Evolutionary conservation across 2,113 vertebrate species (phyloP).

Genomic region (Pseudorasbora parva): DNA sequence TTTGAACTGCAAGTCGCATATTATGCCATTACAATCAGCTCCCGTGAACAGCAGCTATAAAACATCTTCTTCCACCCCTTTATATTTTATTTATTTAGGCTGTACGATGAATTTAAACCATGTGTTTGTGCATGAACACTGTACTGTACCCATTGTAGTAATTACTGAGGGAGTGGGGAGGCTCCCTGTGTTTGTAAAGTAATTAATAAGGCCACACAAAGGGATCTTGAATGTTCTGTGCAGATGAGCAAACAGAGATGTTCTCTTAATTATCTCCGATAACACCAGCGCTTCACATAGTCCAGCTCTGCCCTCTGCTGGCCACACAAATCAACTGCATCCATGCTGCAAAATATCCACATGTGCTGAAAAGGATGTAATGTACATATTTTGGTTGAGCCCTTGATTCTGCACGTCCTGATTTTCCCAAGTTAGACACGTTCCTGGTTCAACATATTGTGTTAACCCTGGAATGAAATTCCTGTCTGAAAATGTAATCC

Average conservation of each 20-base stretch:
- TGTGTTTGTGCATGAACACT: background rate
- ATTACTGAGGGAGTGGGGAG: conserved; percentile 1
- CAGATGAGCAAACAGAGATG: conserved; percentile 60
- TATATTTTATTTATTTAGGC: background rate
- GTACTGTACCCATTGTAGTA: background rate
- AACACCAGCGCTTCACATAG: conserved; percentile 54
- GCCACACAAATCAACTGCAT: conserved; percentile 62
- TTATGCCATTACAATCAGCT: background rate
- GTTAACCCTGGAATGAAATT: too few species aligned
- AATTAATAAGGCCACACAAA: conserved; percentile 71
- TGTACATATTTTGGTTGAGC: background rate
- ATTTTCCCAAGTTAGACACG: too few species aligned
- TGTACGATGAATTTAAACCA: background rate
- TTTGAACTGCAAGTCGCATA: background rate
- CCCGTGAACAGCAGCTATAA: background rate
- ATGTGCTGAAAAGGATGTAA: background rate
- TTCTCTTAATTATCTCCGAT: conserved; percentile 42
- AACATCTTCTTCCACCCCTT: background rate
- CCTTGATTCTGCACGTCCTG: too few species aligned
- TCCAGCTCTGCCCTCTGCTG: conserved; percentile 80
- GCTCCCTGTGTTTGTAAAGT: conserved; percentile 45
- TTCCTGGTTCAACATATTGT: too few species aligned
- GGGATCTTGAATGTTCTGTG: conserved; percentile 63
- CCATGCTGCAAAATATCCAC: background rate
- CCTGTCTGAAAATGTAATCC: too few species aligned